Percentiles rank a stretch among this genome's conserved stretches.
Conservation (phyloP, 2,113 vertebrate species). For the Psilopsiagon aurifrons region DNA sequence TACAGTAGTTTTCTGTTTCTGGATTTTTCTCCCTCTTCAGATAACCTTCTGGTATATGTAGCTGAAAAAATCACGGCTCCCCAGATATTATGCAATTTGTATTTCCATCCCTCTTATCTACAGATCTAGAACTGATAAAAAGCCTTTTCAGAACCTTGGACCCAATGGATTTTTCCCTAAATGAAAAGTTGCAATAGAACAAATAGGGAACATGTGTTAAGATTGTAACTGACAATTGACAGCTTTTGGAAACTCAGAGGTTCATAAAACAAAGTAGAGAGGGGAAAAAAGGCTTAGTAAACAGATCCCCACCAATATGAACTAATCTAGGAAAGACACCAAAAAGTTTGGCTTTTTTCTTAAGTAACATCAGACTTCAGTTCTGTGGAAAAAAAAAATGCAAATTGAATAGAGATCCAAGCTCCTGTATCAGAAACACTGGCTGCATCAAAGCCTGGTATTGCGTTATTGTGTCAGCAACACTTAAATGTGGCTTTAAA, state of each 20-base stretch:
- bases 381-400: background rate
- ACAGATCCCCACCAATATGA: fast-evolving
- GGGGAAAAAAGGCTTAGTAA: background rate
- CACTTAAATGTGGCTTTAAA: background rate
- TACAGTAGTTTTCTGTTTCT: background rate
- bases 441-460: background rate
- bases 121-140: background rate
- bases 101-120: background rate
- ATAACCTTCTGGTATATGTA: background rate
- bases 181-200: background rate
- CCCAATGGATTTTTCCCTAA: background rate
- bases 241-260: background rate
- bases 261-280: background rate
- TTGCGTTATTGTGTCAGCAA: background rate
- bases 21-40: background rate
- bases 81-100: background rate
- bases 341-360: background rate
- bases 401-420: background rate
- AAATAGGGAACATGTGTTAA: background rate
- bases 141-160: conserved; percentile 4
- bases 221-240: background rate
- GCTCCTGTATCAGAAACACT: fast-evolving
- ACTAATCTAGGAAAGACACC: background rate
- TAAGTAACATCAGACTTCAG: background rate
- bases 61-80: background rate